Conservation (phyloP, 2,888 invertebrate genomes). For the Sinelater perroti region DNA sequence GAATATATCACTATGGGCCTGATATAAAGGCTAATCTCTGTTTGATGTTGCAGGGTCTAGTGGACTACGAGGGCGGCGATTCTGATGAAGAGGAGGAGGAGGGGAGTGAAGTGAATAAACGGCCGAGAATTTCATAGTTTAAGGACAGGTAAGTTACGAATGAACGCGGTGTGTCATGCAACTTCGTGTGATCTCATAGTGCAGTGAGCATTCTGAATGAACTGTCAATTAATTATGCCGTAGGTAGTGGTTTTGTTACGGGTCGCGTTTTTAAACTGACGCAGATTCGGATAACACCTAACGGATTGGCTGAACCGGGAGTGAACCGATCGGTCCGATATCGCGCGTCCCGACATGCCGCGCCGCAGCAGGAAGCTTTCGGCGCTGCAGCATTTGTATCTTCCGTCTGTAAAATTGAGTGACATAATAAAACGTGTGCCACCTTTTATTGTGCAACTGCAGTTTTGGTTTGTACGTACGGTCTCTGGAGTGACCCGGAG, state of each 20-base stretch:
- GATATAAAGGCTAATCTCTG: too few species aligned
- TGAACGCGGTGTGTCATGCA: conserved; percentile 53
- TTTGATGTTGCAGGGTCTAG: conserved; percentile 90
- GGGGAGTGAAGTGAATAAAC: conserved; percentile 67
- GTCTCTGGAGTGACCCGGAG: conserved; percentile 6
- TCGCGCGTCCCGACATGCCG: conserved; percentile 21
- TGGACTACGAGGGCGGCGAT: conserved; percentile 97
- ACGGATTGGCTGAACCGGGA: conserved; percentile 8
- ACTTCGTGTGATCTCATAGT: conserved; percentile 58
- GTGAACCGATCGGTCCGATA: conserved; percentile 5
- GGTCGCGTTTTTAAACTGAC: conserved; percentile 8
- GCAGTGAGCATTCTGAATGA: conserved; percentile 49
- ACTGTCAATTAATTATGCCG: conserved; percentile 52
- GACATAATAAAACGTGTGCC: conserved; percentile 23
- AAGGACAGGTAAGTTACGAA: conserved; percentile 47
- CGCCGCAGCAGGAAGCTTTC: conserved; percentile 9
- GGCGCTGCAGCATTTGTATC: conserved; percentile 20
- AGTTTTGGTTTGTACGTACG: conserved; percentile 2
- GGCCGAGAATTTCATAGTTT: conserved; percentile 80
- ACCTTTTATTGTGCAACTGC: conserved; percentile 14
- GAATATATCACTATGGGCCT: too few species aligned
- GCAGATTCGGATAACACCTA: conserved; percentile 21
- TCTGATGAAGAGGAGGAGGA: conserved; percentile 94
- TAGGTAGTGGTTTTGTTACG: conserved; percentile 11
- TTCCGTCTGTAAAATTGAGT: conserved; percentile 29